Conservation (phyloP, 2,888 invertebrate genomes). For the Perizoma affinitatum region DNA sequence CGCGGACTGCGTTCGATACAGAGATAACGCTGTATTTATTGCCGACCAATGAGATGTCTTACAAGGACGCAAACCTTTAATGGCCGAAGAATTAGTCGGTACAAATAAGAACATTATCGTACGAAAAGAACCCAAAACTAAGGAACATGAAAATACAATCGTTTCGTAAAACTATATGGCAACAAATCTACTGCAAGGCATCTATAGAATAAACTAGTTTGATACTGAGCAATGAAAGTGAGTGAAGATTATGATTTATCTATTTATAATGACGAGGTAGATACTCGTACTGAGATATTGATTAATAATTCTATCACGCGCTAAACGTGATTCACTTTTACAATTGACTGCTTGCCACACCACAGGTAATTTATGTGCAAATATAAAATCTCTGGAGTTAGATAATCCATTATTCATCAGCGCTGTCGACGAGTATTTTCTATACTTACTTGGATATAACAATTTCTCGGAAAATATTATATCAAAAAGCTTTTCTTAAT, state of each 20-base stretch:
- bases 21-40: constrained; percentile 80
- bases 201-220: constrained; percentile 9
- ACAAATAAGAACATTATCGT: constrained; percentile 56
- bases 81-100: constrained; percentile 69
- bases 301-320: constrained; percentile 60
- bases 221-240: constrained; percentile 31
- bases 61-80: constrained; percentile 74
- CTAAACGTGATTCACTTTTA: constrained; percentile 43
- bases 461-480: constrained; percentile 11
- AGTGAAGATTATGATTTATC: constrained; percentile 32
- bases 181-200: constrained; percentile 2
- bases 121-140: not conserved
- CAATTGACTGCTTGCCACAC: constrained; percentile 37
- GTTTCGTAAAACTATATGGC: not conserved
- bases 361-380: constrained; percentile 37
- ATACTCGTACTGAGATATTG: constrained; percentile 33
- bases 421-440: constrained; percentile 18
- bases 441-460: constrained; percentile 1
- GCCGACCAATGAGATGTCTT: constrained; percentile 74
- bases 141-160: not conserved
- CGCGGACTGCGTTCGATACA: constrained; percentile 77
- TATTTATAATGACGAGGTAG: constrained; percentile 45
- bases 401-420: constrained; percentile 26
- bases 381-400: constrained; percentile 30
- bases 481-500: not conserved